Percentiles rank a stretch among this genome's conserved stretches.
Conservation (phyloP, 2,888 invertebrate genomes). For the Drosophila parthenogenetica region DNA sequence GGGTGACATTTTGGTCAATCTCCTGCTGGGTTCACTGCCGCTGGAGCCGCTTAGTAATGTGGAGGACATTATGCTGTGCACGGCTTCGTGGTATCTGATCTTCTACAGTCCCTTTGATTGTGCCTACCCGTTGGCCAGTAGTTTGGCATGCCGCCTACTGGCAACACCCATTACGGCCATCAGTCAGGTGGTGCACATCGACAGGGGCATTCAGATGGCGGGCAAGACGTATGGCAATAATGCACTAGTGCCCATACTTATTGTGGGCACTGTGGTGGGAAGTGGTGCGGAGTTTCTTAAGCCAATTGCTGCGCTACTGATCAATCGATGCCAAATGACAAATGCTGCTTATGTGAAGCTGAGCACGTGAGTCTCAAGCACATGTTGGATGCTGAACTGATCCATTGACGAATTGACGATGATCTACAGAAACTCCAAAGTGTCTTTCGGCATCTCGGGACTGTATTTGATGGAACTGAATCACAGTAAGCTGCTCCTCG, state of each 20-base stretch:
- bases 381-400: constrained; percentile 1
- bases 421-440: constrained; percentile 62
- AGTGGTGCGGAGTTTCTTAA: constrained; percentile 69
- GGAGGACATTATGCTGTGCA: constrained; percentile 52
- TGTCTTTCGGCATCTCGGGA: constrained; percentile 52
- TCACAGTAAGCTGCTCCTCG: constrained; percentile 34
- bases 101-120: constrained; percentile 66
- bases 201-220: constrained; percentile 53
- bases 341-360: constrained; percentile 60
- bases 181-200: constrained; percentile 64
- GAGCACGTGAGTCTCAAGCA: constrained; percentile 56
- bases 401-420: constrained; percentile 14
- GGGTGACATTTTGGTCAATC: constrained; percentile 64
- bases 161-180: constrained; percentile 51
- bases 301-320: constrained; percentile 57
- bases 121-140: constrained; percentile 32
- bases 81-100: constrained; percentile 61
- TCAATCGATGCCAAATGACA: constrained; percentile 62
- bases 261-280: constrained; percentile 66
- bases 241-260: constrained; percentile 59
- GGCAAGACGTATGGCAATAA: constrained; percentile 44
- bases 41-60: constrained; percentile 61
- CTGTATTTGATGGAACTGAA: constrained; percentile 47
- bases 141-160: constrained; percentile 49
- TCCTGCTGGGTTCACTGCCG: constrained; percentile 61